Base-by-base conservation (phyloP, 1,140 invertebrate species). In the Protaetia brevitarsis region DNA sequence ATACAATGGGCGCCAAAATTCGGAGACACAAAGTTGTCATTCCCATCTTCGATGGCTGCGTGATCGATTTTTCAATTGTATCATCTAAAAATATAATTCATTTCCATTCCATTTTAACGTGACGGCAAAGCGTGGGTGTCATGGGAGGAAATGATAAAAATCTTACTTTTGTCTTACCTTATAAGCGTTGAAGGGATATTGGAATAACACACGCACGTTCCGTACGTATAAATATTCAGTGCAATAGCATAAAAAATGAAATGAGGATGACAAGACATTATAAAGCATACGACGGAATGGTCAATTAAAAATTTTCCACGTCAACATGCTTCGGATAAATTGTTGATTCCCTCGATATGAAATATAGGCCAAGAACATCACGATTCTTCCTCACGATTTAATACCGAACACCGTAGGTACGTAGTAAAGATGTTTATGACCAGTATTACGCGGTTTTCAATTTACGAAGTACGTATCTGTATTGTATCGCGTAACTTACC, bases 271-370 rank as follows among this genome's bases (percentile, higher is more conserved):
- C 41, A 51, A 23, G 41, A 16, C 10, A 51, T 26, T 51, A 51
- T 19, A 23, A 7, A 8, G 41, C 19, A 19, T 51, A 51, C 41
- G 41, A 51, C 19, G 41, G 26, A 51, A 23, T 51, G 41, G 16
- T 51, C 41, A 51, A 51, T 51, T 51, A 51, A 51, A 51, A 51
- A 51, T 51, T 51, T 51, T 51, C 41, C 41, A 19, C 41, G 41
- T 19, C 19, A 23, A 6, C 13, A 23, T 51, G 26, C 19, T 51
- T 23, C 41, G 19, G 21, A 51, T 51, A 51, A 51, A 51, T 51
- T 23, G 41, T 51, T 23, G 13, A 51, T 51, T 19, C 19, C 21
- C n/a, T n/a, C 41, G 41, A 19, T 51, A 51, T 51, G 41, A 51
- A 19, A 51, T 51, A 51, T 51, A 51, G 41, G 41, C 21, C 41